Evolutionary conservation across 2,113 vertebrate genomes (phyloP).

Genomic region (Penelope pileata): DNA sequence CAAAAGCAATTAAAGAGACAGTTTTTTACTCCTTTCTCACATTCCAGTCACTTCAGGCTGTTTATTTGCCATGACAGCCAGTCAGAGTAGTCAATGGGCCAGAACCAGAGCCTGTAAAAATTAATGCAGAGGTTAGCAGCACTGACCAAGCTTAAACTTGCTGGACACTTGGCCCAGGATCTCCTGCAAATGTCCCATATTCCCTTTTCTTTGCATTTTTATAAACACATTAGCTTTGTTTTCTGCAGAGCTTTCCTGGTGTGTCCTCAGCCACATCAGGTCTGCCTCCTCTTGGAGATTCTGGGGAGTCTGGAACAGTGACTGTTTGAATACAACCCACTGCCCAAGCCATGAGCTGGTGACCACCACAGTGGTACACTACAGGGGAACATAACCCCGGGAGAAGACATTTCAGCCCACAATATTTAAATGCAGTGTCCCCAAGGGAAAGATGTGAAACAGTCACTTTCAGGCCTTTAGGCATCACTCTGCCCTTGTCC

Average conservation of each 20-base stretch:
- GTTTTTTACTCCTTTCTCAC: background rate
- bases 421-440: background rate
- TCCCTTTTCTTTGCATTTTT: background rate
- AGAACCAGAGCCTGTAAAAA: background rate
- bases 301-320: background rate
- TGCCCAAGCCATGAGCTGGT: background rate
- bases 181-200: background rate
- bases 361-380: no score
- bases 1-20: constrained; percentile 11
- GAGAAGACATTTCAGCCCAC: fast-evolving
- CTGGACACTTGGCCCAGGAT: background rate
- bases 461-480: no score
- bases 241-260: background rate
- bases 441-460: background rate
- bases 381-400: fast-evolving
- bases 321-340: fast-evolving
- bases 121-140: background rate
- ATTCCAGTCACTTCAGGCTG: background rate
- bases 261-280: fast-evolving
- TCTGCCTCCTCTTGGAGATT: background rate
- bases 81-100: background rate
- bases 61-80: background rate
- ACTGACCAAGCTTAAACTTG: background rate
- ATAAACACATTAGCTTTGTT: background rate
- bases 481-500: fast-evolving